These are phyloP conservation scores for Aspidapion aeneum DNA, from an alignment of 2,888 invertebrate species.

Conservation along the genomic window DNA sequence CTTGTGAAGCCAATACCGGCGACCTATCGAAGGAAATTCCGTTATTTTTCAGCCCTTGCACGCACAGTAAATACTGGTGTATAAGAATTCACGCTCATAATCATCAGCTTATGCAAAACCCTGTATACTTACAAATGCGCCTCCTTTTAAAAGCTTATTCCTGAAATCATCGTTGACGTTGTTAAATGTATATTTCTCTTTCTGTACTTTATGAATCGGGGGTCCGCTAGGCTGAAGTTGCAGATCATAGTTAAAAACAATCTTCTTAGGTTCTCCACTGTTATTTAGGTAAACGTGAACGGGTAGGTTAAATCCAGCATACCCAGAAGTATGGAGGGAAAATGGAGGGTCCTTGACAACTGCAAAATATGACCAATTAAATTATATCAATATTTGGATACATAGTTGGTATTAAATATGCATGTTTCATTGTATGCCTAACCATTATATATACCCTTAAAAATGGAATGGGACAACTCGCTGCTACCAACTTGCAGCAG, in stretches of 20 bases:
- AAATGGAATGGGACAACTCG: neutral
- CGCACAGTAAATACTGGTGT: too few relatives aligned
- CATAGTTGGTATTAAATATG: too few relatives aligned
- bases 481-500: too few relatives aligned
- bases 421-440: neutral
- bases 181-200: slow-evolving; percentile 81
- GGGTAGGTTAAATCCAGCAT: slow-evolving; percentile 88
- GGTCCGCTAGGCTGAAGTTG: slow-evolving; percentile 73
- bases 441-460: neutral
- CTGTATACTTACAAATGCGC: slow-evolving; percentile 63
- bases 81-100: too few relatives aligned
- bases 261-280: slow-evolving; percentile 86
- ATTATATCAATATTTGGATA: slow-evolving; percentile 5
- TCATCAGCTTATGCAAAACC: too few relatives aligned
- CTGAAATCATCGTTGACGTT: slow-evolving; percentile 88
- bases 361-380: slow-evolving; percentile 50
- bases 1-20: too few relatives aligned
- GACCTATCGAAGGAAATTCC: too few relatives aligned
- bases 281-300: slow-evolving; percentile 88
- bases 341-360: slow-evolving; percentile 91
- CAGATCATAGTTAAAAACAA: slow-evolving; percentile 81
- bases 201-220: slow-evolving; percentile 65
- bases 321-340: slow-evolving; percentile 87
- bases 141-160: slow-evolving; percentile 82
- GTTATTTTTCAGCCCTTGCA: too few relatives aligned